phyloP scores from a whole-genome alignment of 92 coral and sea anemone species.

The Montipora capitata region DNA sequence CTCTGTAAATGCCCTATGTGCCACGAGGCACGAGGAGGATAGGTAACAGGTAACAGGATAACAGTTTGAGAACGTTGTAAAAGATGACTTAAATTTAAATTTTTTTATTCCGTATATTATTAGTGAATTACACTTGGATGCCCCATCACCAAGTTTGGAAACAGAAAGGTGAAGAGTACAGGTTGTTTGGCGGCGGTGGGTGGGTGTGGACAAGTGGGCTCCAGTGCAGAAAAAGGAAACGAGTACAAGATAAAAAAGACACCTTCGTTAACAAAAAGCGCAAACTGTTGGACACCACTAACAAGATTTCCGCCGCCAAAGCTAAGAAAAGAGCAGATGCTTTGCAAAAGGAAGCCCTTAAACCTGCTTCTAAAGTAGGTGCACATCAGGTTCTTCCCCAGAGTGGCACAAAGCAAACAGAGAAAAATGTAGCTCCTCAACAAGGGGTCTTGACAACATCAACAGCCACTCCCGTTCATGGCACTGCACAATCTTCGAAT shows the following conservation, averaged over 20 bases:
- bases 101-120: background rate
- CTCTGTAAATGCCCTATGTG: too few relatives aligned
- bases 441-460: slow-evolving; percentile 1
- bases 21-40: too few relatives aligned
- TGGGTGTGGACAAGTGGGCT: slow-evolving; percentile 98
- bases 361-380: slow-evolving; percentile 35
- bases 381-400: slow-evolving; percentile 11
- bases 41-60: too few relatives aligned
- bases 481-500: background rate
- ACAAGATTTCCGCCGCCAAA: slow-evolving; percentile 71
- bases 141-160: slow-evolving; percentile 99
- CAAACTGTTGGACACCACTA: slow-evolving; percentile 83
- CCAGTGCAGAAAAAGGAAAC: slow-evolving; percentile 84
- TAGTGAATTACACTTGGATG: slow-evolving; percentile 96
- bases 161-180: slow-evolving; percentile 98
- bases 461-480: slow-evolving; percentile 8
- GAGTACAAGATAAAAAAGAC: slow-evolving; percentile 71
- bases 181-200: slow-evolving; percentile 98
- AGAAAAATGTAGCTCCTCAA: background rate
- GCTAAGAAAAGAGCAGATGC: slow-evolving; percentile 71
- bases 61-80: too few relatives aligned
- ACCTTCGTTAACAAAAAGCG: slow-evolving; percentile 86
- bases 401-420: background rate
- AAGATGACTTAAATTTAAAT: too few relatives aligned
- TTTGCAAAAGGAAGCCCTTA: slow-evolving; percentile 64